Evolutionary conservation across 2,888 invertebrate species (phyloP).

Genomic region (Erebia epiphron): DNA sequence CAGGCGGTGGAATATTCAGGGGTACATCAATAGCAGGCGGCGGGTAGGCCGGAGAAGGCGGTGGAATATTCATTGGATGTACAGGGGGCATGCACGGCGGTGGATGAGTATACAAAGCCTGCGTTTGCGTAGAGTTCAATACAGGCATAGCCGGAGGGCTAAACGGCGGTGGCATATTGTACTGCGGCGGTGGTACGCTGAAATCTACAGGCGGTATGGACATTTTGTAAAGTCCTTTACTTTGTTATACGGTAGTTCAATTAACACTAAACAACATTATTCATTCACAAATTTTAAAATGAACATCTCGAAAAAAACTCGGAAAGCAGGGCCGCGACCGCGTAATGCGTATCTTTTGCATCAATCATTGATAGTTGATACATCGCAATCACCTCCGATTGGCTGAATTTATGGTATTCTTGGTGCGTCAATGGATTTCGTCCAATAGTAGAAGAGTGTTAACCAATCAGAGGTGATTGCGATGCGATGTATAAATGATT

Average conservation of each 20-base stretch:
- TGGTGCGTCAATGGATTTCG: too few relatives aligned
- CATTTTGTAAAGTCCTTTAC: constrained; percentile 47
- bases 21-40: constrained; percentile 43
- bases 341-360: too few relatives aligned
- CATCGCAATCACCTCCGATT: too few relatives aligned
- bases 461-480: too few relatives aligned
- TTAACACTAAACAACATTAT: background rate
- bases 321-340: too few relatives aligned
- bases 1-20: constrained; percentile 35
- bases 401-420: too few relatives aligned
- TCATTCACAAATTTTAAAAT: too few relatives aligned
- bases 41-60: constrained; percentile 29
- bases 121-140: constrained; percentile 38
- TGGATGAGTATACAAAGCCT: constrained; percentile 47
- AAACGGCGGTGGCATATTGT: constrained; percentile 45
- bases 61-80: constrained; percentile 33
- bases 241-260: background rate
- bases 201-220: constrained; percentile 64
- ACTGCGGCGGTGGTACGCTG: constrained; percentile 61
- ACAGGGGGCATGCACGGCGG: constrained; percentile 47
- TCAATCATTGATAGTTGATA: too few relatives aligned
- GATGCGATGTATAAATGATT: too few relatives aligned
- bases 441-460: too few relatives aligned
- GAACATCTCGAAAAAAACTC: too few relatives aligned
- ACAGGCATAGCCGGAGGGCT: constrained; percentile 40